These are phyloP conservation scores for Lepidonotus clava DNA, from an alignment of 2,888 invertebrate species.

Conservation along the genomic window DNA sequence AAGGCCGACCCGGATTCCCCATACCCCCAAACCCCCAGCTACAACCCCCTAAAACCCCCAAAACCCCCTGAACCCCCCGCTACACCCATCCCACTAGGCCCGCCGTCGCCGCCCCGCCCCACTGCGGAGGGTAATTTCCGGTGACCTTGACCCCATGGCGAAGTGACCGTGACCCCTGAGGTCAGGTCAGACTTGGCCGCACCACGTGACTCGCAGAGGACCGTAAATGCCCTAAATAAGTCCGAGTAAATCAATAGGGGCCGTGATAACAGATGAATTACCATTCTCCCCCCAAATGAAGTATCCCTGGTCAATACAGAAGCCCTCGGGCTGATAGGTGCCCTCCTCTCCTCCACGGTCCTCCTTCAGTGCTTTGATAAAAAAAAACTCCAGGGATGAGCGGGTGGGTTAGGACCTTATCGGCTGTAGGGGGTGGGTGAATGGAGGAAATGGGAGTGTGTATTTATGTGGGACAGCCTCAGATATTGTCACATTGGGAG, in stretches of 20 bases:
- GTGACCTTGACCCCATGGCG: neutral
- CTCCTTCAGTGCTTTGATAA: no score
- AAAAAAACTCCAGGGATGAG: no score
- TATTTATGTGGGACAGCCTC: no score
- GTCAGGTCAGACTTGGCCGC: neutral
- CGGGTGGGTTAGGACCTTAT: no score
- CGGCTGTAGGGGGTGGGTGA: no score
- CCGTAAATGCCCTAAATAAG: conserved; percentile 4
- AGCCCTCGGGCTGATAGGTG: no score
- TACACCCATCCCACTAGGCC: neutral
- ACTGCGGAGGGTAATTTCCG: conserved; percentile 14
- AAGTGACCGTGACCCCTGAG: neutral
- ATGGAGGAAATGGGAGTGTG: no score
- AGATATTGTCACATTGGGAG: no score
- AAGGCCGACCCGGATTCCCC: neutral
- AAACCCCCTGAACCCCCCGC: neutral
- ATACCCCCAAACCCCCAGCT: neutral
- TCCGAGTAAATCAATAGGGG: neutral
- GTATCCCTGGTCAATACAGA: neutral
- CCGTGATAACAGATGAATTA: conserved; percentile 30
- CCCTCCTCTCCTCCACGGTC: no score
- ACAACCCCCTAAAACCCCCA: neutral
- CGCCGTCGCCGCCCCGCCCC: neutral
- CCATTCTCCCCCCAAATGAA: conserved; percentile 2
- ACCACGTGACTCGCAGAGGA: neutral